Base-by-base conservation (phyloP, 2,113 vertebrate species). In the Urocitellus parryii region DNA sequence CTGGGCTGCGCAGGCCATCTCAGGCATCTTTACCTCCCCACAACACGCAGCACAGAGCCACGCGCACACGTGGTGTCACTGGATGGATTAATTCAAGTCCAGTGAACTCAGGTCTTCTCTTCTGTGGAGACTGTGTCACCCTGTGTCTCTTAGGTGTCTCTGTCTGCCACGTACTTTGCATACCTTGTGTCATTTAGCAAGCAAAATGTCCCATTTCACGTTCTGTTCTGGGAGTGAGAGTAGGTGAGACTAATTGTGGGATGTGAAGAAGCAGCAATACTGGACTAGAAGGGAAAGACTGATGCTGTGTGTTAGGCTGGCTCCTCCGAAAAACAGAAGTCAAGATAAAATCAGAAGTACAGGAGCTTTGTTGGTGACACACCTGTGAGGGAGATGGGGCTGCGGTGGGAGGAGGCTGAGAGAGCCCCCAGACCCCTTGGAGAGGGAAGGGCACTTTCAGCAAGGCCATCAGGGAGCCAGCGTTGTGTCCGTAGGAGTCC, bases 361-460 rank as follows among this genome's bases (percentile, higher is more conserved):
- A 25, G 56, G 78, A 65, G 34, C 18, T 51, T 32, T 34, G 42
- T 18, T 81, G 45, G 45, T 14, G 34, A 81, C 39, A 42, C 22
- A 51, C 37, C 58, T 70, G 39, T 16, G 7, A 32, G 39, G 58
- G 8, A 45, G 32, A 17, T 37, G 65, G 67, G 81, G 45, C 65
- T 8, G 8, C 58, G 20, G 34, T 39, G 80, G 20, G 39, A 2
- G 25, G 8, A 24, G 10, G 8, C 58, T 34, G 39, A 3, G 34
- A 67, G 42, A 73, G 32, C 18, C 0, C 0, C 27, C 25, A 20
- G 68, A 1, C 3, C 17, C 45, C 39, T 25, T 8, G 10, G 29
- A 29, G 53, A 12, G 67, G 25, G 27, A 65, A 65, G 12, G 29
- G 25, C 11, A 1, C 22, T 63, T 25, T 39, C 45, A 73, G 72